phyloP scores from a whole-genome alignment of 2,797 vertebrate species.

The Scomberomorus guttatus region DNA sequence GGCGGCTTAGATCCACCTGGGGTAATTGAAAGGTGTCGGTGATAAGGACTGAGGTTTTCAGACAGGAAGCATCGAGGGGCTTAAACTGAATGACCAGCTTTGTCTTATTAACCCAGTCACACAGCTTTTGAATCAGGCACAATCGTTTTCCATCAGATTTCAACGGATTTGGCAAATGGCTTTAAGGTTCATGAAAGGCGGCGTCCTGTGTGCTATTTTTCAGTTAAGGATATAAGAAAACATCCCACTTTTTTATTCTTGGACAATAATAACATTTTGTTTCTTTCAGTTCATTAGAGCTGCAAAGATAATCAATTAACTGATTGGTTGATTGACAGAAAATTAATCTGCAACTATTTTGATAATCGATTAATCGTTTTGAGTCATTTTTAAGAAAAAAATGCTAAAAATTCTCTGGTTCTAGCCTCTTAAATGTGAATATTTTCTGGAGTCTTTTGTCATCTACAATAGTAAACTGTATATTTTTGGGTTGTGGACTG shows the following conservation, averaged over 20 bases:
- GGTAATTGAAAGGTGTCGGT: conserved; percentile 49
- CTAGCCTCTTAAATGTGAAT: too few species aligned
- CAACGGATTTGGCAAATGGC: background rate
- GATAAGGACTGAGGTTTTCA: conserved; percentile 34
- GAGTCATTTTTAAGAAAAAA: too few species aligned
- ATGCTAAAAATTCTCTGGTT: too few species aligned
- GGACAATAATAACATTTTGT: background rate
- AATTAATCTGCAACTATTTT: too few species aligned
- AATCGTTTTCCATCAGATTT: conserved; percentile 31
- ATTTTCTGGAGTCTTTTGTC: too few species aligned
- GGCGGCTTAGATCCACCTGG: conserved; percentile 20
- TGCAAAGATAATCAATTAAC: too few species aligned
- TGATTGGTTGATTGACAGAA: too few species aligned
- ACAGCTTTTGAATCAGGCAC: conserved; percentile 17
- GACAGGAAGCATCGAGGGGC: conserved; percentile 13
- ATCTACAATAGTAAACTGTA: too few species aligned
- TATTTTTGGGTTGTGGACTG: too few species aligned
- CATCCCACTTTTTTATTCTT: background rate
- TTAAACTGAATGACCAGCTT: conserved; percentile 25
- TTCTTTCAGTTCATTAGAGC: too few species aligned
- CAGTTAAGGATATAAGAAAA: background rate
- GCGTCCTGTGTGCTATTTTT: background rate
- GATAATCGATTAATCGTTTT: too few species aligned
- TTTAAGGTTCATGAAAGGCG: background rate
- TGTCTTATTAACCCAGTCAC: conserved; percentile 37